Conservation (phyloP, 1,140 invertebrate genomes). For the Zaprionus vittiger region DNA sequence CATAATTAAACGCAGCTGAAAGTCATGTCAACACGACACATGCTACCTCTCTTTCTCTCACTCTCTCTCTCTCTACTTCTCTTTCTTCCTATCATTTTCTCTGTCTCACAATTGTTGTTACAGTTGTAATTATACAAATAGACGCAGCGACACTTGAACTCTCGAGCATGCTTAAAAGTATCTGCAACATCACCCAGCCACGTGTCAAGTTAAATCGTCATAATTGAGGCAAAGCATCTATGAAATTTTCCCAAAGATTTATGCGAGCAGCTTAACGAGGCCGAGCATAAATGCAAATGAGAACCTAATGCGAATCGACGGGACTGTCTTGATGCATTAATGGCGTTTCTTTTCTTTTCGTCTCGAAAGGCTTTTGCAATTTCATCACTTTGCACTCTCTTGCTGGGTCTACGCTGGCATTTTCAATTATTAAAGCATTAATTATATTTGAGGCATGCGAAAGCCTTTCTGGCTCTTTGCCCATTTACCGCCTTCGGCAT, state of each 20-base stretch:
- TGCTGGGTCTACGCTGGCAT: conserved; percentile 10
- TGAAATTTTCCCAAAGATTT: conserved; percentile 36
- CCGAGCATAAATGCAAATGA: conserved; percentile 62
- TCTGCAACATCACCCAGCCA: conserved; percentile 7
- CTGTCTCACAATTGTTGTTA: conserved; percentile 22
- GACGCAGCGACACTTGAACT: conserved; percentile 34
- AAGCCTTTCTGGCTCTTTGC: conserved; percentile 25
- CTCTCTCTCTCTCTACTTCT: neutral
- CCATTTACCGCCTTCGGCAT: conserved; percentile 34
- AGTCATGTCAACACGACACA: conserved; percentile 50
- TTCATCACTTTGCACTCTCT: neutral
- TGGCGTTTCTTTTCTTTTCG: neutral
- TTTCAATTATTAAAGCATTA: conserved; percentile 76
- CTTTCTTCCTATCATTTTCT: neutral
- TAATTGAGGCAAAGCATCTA: conserved; percentile 50
- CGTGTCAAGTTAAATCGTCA: conserved; percentile 33
- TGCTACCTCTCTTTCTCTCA: neutral
- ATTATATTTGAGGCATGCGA: conserved; percentile 57
- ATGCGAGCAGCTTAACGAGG: conserved; percentile 30
- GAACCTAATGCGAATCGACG: conserved; percentile 51
- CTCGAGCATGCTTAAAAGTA: conserved; percentile 24
- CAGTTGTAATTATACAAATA: conserved; percentile 34
- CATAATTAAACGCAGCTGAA: conserved; percentile 73
- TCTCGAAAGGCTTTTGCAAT: neutral
- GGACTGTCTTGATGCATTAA: neutral